Base-by-base conservation (phyloP, 2,113 vertebrate genomes). In the Oncorhynchus nerka region DNA sequence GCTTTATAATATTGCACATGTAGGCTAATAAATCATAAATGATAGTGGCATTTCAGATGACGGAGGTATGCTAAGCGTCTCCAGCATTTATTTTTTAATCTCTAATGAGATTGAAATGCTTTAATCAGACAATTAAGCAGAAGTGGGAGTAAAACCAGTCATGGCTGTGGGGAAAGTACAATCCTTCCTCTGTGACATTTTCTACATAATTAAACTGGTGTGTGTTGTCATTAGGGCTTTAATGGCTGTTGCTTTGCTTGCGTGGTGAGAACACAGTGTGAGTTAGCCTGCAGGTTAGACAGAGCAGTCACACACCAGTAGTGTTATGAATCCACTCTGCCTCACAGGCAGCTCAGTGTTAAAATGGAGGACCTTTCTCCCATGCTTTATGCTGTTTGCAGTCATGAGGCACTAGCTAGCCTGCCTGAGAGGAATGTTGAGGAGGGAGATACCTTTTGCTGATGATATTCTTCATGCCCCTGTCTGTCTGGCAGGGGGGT, bases 381-480 rank as follows among this genome's bases (percentile, higher is more conserved):
- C 67, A n/a, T 45, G 39, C 32, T 70, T 68, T 20, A 13, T 28
- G 39, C 39, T 57, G 67, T 83, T 61, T 75, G 68, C 69, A 72
- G 81, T 79, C 55, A 39, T 71, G 79, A 68, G 72, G 76, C 22
- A 57, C 71, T 34, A 15, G 32, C 79, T 66, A 15, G 28, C 9
- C 28, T 68, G 9, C 66, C 66, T 0, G 0, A 66, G 62, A 79
- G 61, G 19, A 1, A 15, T 4, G 19, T 64, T 28, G 9, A 30
- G 68, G 24, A 57, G 71, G 65, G 71, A 62, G 72, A 16, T 22
- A 8, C 64, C 68, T 13, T 69, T 7, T 68, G 39, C 75, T 72
- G 68, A 76, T 75, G 68, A 30, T 81, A 70, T 80, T 80, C 83
- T 74, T 75, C 74, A 73, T 68, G 71, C 72, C 49, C n/a, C 62